Conservation (phyloP, 2,888 invertebrate genomes). For the Drosophila melanosoma region DNA sequence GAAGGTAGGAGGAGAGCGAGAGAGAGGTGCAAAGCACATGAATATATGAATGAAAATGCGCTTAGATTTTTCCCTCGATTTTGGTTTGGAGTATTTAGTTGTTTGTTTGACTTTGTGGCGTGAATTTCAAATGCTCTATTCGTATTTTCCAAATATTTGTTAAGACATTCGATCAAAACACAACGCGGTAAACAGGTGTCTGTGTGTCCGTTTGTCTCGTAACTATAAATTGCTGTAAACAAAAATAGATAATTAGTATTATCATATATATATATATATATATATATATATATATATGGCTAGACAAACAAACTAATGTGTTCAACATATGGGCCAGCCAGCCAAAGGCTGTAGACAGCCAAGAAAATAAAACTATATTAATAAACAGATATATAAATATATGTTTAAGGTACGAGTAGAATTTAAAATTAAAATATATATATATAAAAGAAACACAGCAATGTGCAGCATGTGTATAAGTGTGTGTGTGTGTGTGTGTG, state of each 20-base stretch:
- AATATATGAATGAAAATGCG: conserved; percentile 66
- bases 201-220: conserved; percentile 19
- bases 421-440: conserved; percentile 45
- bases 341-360: conserved; percentile 28
- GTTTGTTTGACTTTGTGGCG: conserved; percentile 66
- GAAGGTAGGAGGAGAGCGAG: conserved; percentile 10
- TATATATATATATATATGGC: conserved; percentile 24
- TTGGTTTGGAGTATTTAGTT: conserved; percentile 55
- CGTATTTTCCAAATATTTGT: conserved; percentile 46
- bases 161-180: conserved; percentile 35
- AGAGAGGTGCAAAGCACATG: conserved; percentile 8
- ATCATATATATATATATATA: background rate
- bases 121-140: conserved; percentile 52
- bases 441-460: conserved; percentile 8
- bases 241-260: conserved; percentile 56
- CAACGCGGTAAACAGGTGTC: conserved; percentile 66
- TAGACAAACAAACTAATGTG: conserved; percentile 42
- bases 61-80: conserved; percentile 52
- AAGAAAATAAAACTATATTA: conserved; percentile 9
- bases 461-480: conserved; percentile 41
- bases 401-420: conserved; percentile 35
- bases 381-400: conserved; percentile 7
- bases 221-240: conserved; percentile 54
- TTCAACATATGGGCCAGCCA: conserved; percentile 39
- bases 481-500: conserved; percentile 13